Evolutionary conservation across 1,140 invertebrate genomes (phyloP), one percentile per base, ranked within the genome.

Genomic region (Aplysia californica): DNA sequence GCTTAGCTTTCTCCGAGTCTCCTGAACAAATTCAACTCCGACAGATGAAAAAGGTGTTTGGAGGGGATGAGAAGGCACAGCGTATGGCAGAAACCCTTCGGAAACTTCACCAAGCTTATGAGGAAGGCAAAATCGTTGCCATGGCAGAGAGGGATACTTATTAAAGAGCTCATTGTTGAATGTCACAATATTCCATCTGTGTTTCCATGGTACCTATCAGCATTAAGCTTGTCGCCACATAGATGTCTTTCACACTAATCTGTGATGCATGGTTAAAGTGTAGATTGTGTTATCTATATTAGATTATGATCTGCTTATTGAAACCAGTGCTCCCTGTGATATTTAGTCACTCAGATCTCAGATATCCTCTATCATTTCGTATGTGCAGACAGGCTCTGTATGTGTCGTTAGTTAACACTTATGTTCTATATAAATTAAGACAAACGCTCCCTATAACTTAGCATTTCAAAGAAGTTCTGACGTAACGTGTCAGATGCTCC

Each of bases 51-150:
- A 50, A 44, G 36, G 36, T 26, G 6, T 75, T 75, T 66, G 72
- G 72, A 5, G 61, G 41, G 0, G 72, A 66, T 64, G 72, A 75
- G n/a, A 75, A 75, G 38, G 72, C 72, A 36, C 38, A 55, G 18
- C n/a, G 72, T 10, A 75, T 75, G 72, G 72, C 61, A 44, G 10
- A 29, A 5, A 75, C 72, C 2, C 35, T 75, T 15, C 23, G 29
- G n/a, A 75, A 66, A 31, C 39, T 75, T 29, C 23, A 59, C 1
- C 23, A n/a, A n/a, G 72, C 59, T 50, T 75, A 38, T 75, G 59
- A 75, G 36, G 59, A 75, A 50, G 72, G 72, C 20, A 69, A 31
- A 44, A 20, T 56, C 6, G 29, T 50, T 31, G 29, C 31, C 33
- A n/a, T 50, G 31, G 61, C 23, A 33, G 59, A 66, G 35, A 29